Evolutionary conservation across 2,888 invertebrate genomes (phyloP).

Genomic region (Thecocarcelia acutangulata): DNA sequence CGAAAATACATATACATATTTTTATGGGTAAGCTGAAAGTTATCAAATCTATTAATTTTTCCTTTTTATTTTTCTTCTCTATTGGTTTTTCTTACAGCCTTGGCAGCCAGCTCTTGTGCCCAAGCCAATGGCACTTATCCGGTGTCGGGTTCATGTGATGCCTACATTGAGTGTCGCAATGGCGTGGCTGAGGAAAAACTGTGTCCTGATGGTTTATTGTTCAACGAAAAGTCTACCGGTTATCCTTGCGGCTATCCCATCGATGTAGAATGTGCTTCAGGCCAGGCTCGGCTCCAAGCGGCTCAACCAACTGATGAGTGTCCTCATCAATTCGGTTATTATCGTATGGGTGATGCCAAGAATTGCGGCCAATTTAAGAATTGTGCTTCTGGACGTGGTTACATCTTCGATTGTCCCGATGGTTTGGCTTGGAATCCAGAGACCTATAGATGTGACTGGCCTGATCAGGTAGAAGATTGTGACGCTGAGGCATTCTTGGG

Average conservation of each 20-base stretch:
- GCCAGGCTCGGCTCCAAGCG: constrained; percentile 84
- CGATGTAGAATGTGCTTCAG: constrained; percentile 88
- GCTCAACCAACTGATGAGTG: constrained; percentile 87
- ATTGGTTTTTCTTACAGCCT: constrained; percentile 61
- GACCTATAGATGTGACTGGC: constrained; percentile 92
- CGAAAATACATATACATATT: constrained; percentile 61
- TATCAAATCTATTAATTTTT: constrained; percentile 71
- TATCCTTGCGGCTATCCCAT: constrained; percentile 93
- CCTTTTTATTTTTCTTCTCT: constrained; percentile 69
- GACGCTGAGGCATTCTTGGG: constrained; percentile 90
- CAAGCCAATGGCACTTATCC: constrained; percentile 87
- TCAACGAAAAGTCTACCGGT: constrained; percentile 87
- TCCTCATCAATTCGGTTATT: constrained; percentile 92
- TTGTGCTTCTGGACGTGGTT: constrained; percentile 90
- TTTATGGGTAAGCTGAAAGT: constrained; percentile 76
- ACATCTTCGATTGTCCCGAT: constrained; percentile 89
- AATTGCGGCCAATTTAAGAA: constrained; percentile 91
- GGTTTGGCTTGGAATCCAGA: constrained; percentile 89
- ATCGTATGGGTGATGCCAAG: constrained; percentile 85
- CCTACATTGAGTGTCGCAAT: constrained; percentile 87
- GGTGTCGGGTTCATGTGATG: constrained; percentile 87
- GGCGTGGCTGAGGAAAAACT: constrained; percentile 88
- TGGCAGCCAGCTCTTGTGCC: constrained; percentile 82
- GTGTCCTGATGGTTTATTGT: constrained; percentile 91
- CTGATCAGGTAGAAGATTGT: constrained; percentile 90